Evolutionary conservation across 2,888 invertebrate genomes (phyloP).

Genomic region (Sylvicola fuscatus): DNA sequence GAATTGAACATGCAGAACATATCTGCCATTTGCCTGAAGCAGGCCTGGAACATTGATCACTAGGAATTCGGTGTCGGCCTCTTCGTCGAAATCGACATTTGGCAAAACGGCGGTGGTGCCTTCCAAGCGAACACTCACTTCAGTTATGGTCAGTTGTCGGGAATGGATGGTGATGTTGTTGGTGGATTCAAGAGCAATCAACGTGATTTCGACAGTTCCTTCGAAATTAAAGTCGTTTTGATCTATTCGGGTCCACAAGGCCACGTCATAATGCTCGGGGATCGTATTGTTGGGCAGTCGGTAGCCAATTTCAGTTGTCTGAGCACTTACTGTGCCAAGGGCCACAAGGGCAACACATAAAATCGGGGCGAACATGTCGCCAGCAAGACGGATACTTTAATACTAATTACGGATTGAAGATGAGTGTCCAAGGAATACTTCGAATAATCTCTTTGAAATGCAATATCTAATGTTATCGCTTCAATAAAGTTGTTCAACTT

Average conservation of each 20-base stretch:
- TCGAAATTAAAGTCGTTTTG: conserved; percentile 15
- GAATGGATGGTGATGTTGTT: conserved; percentile 33
- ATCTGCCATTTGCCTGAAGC: conserved; percentile 10
- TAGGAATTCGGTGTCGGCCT: conserved; percentile 5
- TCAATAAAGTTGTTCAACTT: too few species aligned
- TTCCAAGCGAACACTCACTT: conserved; percentile 6
- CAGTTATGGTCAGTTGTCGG: conserved; percentile 27
- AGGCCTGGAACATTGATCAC: not conserved
- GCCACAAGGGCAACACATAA: conserved; percentile 1
- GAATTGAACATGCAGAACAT: conserved; percentile 33
- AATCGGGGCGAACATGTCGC: not conserved
- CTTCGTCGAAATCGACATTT: not conserved
- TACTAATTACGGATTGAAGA: too few species aligned
- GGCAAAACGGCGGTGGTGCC: not conserved
- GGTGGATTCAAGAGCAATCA: conserved; percentile 27
- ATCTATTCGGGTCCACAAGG: conserved; percentile 27
- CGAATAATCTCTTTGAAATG: too few species aligned
- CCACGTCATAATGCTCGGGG: conserved; percentile 33
- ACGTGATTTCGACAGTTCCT: conserved; percentile 27
- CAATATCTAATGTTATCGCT: too few species aligned
- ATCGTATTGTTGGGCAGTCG: conserved; percentile 30
- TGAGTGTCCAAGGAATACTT: too few species aligned
- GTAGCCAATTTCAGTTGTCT: conserved; percentile 15
- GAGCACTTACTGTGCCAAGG: not conserved
- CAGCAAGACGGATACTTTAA: not conserved